Evolutionary conservation across 2,888 invertebrate species (phyloP).

Genomic region (Melieria crassipennis): DNA sequence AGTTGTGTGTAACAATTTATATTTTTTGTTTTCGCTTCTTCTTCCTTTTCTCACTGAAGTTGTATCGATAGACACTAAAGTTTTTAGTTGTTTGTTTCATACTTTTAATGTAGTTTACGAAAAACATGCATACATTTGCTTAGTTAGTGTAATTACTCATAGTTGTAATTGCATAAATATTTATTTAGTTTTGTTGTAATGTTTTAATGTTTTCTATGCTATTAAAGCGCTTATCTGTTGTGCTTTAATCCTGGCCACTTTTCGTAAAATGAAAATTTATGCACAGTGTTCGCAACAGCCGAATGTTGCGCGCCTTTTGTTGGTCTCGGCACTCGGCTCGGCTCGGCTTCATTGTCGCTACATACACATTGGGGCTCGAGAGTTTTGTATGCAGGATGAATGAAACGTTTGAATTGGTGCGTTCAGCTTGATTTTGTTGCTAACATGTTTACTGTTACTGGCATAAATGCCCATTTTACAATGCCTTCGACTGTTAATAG

Average conservation of each 20-base stretch:
- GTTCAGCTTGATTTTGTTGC: background rate
- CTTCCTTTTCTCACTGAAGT: too few species aligned
- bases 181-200: background rate
- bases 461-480: conserved; percentile 33
- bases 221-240: background rate
- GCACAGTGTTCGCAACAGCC: background rate
- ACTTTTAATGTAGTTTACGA: background rate
- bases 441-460: background rate
- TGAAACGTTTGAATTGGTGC: conserved; percentile 22
- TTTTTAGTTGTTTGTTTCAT: too few species aligned
- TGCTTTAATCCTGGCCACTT: background rate
- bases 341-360: conserved; percentile 23
- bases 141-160: conserved; percentile 32
- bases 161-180: background rate
- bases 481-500: background rate
- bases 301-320: background rate
- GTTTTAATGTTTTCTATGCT: background rate
- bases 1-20: too few species aligned
- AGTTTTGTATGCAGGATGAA: conserved; percentile 37
- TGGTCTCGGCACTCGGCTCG: background rate
- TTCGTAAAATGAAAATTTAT: conserved; percentile 34
- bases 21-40: too few species aligned
- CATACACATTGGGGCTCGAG: conserved; percentile 43
- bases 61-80: too few species aligned
- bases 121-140: conserved; percentile 31